Evolutionary conservation across 64 coral and sea anemone species (phyloP).

Genomic region (Montipora capricornis): DNA sequence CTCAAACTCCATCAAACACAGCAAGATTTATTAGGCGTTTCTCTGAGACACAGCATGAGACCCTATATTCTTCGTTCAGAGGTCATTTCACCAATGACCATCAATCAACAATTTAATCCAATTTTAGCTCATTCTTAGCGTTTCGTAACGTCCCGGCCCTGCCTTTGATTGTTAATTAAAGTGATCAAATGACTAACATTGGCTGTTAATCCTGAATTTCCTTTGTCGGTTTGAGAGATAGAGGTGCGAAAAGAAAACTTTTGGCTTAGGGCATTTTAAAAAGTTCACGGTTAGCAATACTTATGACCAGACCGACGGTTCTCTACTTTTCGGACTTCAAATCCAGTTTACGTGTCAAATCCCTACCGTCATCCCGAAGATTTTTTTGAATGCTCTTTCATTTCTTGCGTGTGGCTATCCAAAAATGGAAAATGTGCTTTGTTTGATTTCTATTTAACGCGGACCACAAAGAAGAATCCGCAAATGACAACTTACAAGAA

Average conservation of each 20-base stretch:
- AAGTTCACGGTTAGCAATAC: too few relatives aligned
- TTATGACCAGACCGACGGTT: too few relatives aligned
- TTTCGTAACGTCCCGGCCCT: background rate
- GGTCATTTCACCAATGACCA: background rate
- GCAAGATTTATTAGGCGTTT: background rate
- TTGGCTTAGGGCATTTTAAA: too few relatives aligned
- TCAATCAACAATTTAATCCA: slow-evolving; percentile 22
- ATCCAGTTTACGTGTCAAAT: background rate
- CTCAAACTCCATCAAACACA: background rate
- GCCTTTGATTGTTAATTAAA: background rate
- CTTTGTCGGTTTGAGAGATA: too few relatives aligned
- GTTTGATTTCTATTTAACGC: background rate
- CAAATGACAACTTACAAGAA: too few relatives aligned
- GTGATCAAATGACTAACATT: background rate
- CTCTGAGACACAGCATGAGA: background rate
- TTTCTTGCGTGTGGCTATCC: background rate
- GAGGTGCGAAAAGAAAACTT: too few relatives aligned
- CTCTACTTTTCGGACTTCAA: too few relatives aligned
- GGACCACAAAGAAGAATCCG: background rate
- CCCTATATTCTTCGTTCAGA: background rate
- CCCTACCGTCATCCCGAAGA: too few relatives aligned
- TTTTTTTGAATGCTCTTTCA: too few relatives aligned
- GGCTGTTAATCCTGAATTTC: background rate
- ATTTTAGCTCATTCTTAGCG: slow-evolving; percentile 1
- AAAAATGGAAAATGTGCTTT: background rate